Conservation (phyloP, 2,888 invertebrate species). For the Coelinius sp. region DNA sequence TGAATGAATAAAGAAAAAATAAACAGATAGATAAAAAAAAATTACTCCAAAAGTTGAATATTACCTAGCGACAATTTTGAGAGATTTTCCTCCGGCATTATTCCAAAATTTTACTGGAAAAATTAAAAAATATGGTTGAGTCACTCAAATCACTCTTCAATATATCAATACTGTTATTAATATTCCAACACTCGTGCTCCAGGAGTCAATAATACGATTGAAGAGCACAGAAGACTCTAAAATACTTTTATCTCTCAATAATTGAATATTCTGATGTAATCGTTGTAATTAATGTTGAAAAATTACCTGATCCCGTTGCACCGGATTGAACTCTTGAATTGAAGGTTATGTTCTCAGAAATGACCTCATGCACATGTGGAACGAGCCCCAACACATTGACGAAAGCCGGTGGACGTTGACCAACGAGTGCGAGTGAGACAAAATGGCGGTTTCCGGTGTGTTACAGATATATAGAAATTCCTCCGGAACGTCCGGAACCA, state of each 20-base stretch:
- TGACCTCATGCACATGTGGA: too few relatives aligned
- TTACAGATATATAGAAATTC: too few relatives aligned
- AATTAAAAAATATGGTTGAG: background rate
- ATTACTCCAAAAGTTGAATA: background rate
- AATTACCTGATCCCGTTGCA: background rate
- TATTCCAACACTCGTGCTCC: background rate
- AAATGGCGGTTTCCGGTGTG: too few relatives aligned
- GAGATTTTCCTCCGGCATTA: conserved; percentile 46
- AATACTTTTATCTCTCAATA: background rate
- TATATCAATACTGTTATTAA: background rate
- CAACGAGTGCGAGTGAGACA: too few relatives aligned
- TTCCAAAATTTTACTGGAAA: background rate
- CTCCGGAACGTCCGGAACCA: too few relatives aligned
- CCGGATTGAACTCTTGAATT: background rate
- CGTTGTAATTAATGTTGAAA: background rate
- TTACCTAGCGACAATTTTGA: conserved; percentile 44
- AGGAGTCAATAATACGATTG: background rate
- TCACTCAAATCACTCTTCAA: background rate
- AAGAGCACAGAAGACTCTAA: too few relatives aligned
- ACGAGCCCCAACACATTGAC: too few relatives aligned
- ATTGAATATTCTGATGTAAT: background rate
- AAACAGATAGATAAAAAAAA: conserved; percentile 45
- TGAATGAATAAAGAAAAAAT: background rate
- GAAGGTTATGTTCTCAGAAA: background rate
- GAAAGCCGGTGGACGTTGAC: too few relatives aligned